These are phyloP conservation scores for Vanacampus margaritifer DNA, from an alignment of 2,113 vertebrate genomes.

Conservation along the genomic window DNA sequence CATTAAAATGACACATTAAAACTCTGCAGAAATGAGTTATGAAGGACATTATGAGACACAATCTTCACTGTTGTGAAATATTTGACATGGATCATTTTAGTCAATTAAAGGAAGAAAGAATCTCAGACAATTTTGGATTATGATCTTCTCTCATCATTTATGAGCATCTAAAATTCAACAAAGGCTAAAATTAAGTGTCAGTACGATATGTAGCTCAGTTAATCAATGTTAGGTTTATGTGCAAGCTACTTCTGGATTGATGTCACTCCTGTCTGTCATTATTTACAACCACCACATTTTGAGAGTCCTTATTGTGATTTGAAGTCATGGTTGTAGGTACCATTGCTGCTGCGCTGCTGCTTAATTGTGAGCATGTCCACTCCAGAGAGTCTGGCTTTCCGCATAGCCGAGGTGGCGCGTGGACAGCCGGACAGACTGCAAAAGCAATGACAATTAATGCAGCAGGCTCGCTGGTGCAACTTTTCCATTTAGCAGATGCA, in stretches of 20 bases:
- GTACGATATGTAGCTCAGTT: slow-evolving; percentile 3
- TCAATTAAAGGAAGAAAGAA: slow-evolving; percentile 16
- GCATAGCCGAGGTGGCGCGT: slow-evolving; percentile 96
- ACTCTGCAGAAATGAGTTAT: background rate
- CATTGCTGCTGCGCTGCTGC: slow-evolving; percentile 90
- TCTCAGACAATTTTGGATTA: slow-evolving; percentile 17
- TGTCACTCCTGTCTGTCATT: slow-evolving; percentile 25
- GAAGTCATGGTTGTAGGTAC: slow-evolving; percentile 68
- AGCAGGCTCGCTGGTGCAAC: no score
- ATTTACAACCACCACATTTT: slow-evolving; percentile 19
- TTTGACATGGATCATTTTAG: slow-evolving; percentile 7
- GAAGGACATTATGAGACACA: slow-evolving; percentile 3
- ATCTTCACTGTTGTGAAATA: slow-evolving; percentile 14
- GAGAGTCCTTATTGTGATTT: slow-evolving; percentile 47
- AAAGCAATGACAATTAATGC: slow-evolving; percentile 19
- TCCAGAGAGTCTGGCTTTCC: slow-evolving; percentile 95
- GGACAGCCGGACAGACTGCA: slow-evolving; percentile 96
- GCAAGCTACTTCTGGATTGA: slow-evolving; percentile 26
- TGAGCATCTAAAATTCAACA: background rate
- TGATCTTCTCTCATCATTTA: slow-evolving; percentile 16
- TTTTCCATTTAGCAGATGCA: no score
- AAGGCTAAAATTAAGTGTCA: slow-evolving; percentile 3
- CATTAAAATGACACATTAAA: slow-evolving; percentile 9
- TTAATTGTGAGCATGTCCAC: slow-evolving; percentile 98
- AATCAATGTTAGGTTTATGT: slow-evolving; percentile 34